Conservation (phyloP, 2,797 vertebrate species). For the Sciurus carolinensis region DNA sequence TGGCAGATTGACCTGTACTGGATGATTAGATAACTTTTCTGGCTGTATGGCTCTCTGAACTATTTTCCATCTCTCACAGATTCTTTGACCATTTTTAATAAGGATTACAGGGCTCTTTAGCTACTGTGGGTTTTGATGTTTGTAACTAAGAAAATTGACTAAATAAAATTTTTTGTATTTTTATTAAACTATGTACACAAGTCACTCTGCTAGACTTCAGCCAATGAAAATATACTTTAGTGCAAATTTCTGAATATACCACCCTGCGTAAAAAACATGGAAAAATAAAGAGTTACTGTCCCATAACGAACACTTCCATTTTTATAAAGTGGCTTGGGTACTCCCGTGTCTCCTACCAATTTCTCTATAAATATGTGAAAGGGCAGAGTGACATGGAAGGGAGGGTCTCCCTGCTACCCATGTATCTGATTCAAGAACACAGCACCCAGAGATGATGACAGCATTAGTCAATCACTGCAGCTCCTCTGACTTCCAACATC, state of each 20-base stretch:
- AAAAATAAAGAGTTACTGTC: not conserved
- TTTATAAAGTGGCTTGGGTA: not conserved
- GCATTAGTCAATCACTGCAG: not conserved
- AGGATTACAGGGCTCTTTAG: not conserved
- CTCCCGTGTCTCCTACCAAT: not conserved
- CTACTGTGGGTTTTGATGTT: not conserved
- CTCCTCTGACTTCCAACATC: not conserved
- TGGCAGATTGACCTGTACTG: no score
- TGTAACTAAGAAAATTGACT: not conserved
- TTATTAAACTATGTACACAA: not conserved
- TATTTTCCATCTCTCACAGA: not conserved
- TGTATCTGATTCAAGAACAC: not conserved
- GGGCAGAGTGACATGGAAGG: not conserved
- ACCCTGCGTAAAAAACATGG: not conserved
- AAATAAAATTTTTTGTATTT: not conserved
- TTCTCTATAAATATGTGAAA: not conserved
- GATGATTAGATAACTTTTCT: not conserved
- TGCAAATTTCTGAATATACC: not conserved
- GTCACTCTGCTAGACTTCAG: not conserved
- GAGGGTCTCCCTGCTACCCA: not conserved
- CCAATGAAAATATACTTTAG: not conserved
- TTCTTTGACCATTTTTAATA: not conserved
- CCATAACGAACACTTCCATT: not conserved
- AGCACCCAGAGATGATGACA: not conserved
- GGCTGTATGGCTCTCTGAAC: not conserved